Evolutionary conservation across 2,113 vertebrate species (phyloP).

Genomic region (Trachemys scripta): DNA sequence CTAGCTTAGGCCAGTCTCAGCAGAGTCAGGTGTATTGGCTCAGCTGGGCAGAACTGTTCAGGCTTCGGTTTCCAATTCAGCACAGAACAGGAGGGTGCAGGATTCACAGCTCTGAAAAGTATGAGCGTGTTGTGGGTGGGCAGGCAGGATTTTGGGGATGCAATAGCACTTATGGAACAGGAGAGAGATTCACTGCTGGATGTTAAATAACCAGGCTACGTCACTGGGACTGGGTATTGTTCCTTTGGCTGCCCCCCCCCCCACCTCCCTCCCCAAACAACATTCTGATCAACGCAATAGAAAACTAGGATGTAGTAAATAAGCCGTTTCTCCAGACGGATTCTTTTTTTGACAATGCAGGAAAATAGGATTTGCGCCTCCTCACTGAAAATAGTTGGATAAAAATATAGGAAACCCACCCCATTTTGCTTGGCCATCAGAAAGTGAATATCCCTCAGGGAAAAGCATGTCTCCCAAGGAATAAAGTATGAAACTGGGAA

Average conservation of each 20-base stretch:
- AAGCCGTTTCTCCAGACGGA: background rate
- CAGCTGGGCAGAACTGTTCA: background rate
- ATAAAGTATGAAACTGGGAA: background rate
- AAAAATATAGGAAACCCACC: background rate
- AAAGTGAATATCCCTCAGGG: background rate
- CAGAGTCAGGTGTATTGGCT: background rate
- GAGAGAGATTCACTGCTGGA: accelerated
- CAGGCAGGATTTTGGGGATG: background rate
- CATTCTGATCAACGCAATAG: background rate
- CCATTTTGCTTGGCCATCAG: slow-evolving; percentile 11
- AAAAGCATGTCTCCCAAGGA: background rate
- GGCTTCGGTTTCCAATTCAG: too few species aligned
- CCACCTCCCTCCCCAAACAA: background rate
- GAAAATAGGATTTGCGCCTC: background rate
- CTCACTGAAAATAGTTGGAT: background rate
- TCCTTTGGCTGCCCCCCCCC: background rate
- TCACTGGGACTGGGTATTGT: background rate
- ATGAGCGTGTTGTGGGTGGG: background rate
- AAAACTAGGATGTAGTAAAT: background rate
- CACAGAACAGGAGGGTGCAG: background rate
- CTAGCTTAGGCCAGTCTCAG: background rate
- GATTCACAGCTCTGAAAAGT: background rate
- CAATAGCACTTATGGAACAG: background rate
- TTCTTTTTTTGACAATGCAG: background rate
- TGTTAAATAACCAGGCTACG: background rate